phyloP scores from a whole-genome alignment of 2,888 invertebrate genomes.

The Leuctra nigra region DNA sequence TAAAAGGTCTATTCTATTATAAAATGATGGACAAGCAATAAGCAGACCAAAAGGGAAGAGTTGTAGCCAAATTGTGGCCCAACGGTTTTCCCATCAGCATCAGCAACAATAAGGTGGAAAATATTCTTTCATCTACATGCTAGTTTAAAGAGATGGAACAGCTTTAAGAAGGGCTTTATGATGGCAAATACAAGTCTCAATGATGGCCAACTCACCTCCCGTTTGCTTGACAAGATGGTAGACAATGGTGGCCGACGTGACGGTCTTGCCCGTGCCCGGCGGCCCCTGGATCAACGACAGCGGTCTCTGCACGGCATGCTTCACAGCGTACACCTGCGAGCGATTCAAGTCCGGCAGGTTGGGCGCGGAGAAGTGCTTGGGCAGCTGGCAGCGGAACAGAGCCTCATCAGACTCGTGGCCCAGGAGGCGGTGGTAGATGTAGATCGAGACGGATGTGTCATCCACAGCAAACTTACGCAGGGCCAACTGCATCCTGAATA shows the following conservation, averaged over 20 bases:
- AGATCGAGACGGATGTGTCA: constrained; percentile 92
- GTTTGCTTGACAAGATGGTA: constrained; percentile 95
- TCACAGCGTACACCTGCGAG: constrained; percentile 97
- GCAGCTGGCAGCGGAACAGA: constrained; percentile 81
- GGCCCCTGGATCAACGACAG: constrained; percentile 96
- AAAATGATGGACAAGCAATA: too few relatives aligned
- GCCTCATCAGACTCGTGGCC: constrained; percentile 95
- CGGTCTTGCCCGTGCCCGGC: constrained; percentile 97
- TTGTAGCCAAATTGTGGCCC: too few relatives aligned
- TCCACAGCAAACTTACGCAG: constrained; percentile 93
- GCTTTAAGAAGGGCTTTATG: too few relatives aligned
- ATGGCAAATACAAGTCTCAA: too few relatives aligned
- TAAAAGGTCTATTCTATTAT: too few relatives aligned
- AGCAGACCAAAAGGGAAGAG: too few relatives aligned
- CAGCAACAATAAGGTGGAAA: too few relatives aligned
- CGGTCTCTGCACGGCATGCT: constrained; percentile 94
- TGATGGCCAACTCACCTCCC: constrained; percentile 53
- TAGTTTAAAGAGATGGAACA: too few relatives aligned
- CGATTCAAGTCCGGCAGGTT: constrained; percentile 96
- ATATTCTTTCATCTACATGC: too few relatives aligned
- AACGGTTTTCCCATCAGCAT: too few relatives aligned
- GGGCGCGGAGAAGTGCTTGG: constrained; percentile 95
- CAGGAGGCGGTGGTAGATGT: constrained; percentile 93
- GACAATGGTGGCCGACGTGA: constrained; percentile 98
- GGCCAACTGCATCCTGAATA: constrained; percentile 89